These are phyloP conservation scores for Paracanthobrama guichenoti DNA, from an alignment of 2,113 vertebrate species.

Conservation along the genomic window DNA sequence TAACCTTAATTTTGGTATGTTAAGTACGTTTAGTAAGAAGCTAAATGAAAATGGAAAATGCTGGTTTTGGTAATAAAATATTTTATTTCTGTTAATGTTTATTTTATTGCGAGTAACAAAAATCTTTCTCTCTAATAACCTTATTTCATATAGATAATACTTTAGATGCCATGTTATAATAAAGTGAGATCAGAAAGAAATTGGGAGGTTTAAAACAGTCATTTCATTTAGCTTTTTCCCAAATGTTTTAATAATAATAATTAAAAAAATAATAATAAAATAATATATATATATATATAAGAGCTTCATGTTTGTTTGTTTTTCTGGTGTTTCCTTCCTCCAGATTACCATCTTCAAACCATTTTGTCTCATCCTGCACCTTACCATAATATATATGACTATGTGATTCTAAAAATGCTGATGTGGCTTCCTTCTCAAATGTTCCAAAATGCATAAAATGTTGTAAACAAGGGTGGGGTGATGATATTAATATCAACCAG, in stretches of 20 bases:
- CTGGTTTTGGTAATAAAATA: neutral
- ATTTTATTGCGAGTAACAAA: neutral
- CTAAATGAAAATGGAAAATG: neutral
- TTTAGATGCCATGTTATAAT: neutral
- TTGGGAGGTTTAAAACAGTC: neutral
- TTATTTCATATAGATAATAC: neutral
- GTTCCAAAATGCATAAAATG: neutral
- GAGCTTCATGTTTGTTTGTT: neutral
- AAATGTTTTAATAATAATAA: neutral
- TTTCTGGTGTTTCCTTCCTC: neutral
- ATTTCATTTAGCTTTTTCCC: neutral
- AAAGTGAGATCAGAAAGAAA: neutral
- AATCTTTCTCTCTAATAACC: neutral
- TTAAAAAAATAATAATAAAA: too few species aligned
- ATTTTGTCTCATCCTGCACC: neutral
- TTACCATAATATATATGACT: neutral
- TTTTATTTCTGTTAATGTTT: neutral
- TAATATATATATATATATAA: too few species aligned
- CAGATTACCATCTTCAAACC: neutral
- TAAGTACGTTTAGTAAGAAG: neutral
- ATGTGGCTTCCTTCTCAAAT: neutral
- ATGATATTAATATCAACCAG: neutral
- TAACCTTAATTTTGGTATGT: neutral
- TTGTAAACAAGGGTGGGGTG: neutral
- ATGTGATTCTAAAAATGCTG: neutral